Conservation (phyloP, 2,888 invertebrate species). For the Amblyjoppa proteus region DNA sequence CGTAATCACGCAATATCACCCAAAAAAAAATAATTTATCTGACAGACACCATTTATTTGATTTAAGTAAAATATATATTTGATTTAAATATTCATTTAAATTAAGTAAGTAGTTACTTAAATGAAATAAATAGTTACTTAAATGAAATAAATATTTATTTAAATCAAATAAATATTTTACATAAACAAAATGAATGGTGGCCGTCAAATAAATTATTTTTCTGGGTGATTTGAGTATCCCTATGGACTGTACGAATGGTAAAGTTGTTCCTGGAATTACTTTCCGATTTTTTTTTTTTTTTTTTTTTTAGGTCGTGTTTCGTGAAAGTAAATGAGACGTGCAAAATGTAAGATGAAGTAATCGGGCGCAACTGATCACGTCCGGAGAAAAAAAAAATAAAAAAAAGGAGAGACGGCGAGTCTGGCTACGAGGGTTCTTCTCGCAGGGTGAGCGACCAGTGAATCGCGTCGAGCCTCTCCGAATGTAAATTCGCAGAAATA, state of each 20-base stretch:
- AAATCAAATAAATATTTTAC: too few species aligned
- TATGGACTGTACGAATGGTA: background rate
- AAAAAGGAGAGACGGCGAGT: background rate
- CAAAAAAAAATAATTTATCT: too few species aligned
- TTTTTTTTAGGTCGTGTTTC: background rate
- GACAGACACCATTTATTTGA: too few species aligned
- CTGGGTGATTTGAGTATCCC: background rate
- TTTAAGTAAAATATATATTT: too few species aligned
- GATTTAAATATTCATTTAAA: too few species aligned
- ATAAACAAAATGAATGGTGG: too few species aligned
- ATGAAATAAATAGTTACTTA: too few species aligned
- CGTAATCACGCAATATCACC: background rate
- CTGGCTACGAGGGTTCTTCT: background rate
- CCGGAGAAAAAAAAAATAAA: background rate
- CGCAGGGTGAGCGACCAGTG: slow-evolving; percentile 17
- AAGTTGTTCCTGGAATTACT: background rate
- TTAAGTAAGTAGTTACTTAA: too few species aligned
- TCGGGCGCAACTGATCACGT: slow-evolving; percentile 17
- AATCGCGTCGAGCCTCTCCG: slow-evolving; percentile 35
- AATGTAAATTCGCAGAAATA: slow-evolving; percentile 66
- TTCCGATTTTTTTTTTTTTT: background rate
- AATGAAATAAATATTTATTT: too few species aligned
- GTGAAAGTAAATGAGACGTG: background rate
- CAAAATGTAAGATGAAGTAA: background rate
- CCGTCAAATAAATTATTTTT: too few species aligned